Evolutionary conservation across 2,113 vertebrate genomes (phyloP).

Genomic region (Gobiocypris rarus): DNA sequence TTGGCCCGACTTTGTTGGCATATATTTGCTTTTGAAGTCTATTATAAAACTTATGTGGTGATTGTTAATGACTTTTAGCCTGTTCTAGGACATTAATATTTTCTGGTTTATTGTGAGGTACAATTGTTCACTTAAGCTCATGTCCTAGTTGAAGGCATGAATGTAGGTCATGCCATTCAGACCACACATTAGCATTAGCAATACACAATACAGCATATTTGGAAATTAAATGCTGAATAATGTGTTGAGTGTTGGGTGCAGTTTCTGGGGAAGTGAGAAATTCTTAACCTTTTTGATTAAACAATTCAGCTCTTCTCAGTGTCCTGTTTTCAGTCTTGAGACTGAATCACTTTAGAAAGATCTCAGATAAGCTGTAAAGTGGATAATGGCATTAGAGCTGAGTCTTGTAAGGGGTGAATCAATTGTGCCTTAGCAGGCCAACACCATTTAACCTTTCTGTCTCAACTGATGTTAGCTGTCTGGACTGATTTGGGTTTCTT

Average conservation of each 20-base stretch:
- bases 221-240: background rate
- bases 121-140: background rate
- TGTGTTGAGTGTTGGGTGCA: background rate
- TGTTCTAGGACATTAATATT: background rate
- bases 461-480: background rate
- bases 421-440: background rate
- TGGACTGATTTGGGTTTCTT: background rate
- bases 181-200: slow-evolving; percentile 4
- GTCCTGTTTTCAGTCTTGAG: slow-evolving; percentile 11
- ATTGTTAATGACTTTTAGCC: background rate
- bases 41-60: too few relatives aligned
- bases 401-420: background rate
- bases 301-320: background rate
- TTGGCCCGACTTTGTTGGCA: too few relatives aligned
- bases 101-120: background rate
- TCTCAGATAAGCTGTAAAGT: slow-evolving; percentile 40
- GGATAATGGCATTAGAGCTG: slow-evolving; percentile 45
- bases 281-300: slow-evolving; percentile 6
- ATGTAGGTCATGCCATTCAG: background rate
- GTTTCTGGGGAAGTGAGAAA: slow-evolving; percentile 13
- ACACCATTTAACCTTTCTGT: background rate
- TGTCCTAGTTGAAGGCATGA: background rate
- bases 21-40: too few relatives aligned
- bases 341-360: slow-evolving; percentile 42
- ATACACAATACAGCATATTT: background rate